Conservation (phyloP, 2,797 vertebrate species). For the Benthosema pterotum region DNA sequence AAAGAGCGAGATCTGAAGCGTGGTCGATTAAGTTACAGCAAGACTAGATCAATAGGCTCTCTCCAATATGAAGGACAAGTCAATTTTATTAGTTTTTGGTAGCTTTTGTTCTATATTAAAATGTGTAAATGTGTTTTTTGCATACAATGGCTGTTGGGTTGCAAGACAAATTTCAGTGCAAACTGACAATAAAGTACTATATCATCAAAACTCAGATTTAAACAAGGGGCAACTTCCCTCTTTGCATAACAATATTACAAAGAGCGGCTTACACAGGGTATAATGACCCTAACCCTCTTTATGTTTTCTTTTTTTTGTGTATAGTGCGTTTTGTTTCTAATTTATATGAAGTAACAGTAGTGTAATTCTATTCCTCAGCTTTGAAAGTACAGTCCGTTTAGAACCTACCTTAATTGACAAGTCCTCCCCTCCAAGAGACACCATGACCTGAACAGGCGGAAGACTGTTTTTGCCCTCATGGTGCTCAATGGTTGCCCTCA, state of each 20-base stretch:
- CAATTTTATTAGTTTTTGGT: conserved; percentile 42
- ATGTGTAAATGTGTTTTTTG: too few relatives aligned
- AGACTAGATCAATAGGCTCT: conserved; percentile 20
- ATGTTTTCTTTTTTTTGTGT: not conserved
- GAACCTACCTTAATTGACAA: conserved; percentile 87
- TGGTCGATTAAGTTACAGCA: not conserved
- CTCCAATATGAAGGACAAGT: conserved; percentile 6
- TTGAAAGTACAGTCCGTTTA: not conserved
- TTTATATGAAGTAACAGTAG: not conserved
- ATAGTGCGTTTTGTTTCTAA: not conserved
- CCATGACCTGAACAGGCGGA: conserved; percentile 86
- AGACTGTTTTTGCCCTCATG: conserved; percentile 82
- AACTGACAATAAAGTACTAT: too few relatives aligned
- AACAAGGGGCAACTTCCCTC: conserved; percentile 15
- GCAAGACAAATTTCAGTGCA: too few relatives aligned
- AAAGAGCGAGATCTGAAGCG: not conserved
- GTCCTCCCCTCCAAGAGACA: conserved; percentile 92
- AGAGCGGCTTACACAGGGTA: not conserved
- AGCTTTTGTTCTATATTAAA: conserved; percentile 13
- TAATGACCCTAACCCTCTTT: not conserved
- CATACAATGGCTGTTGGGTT: too few relatives aligned
- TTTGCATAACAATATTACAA: conserved; percentile 25
- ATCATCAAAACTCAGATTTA: conserved; percentile 6
- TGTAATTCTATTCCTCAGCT: not conserved
- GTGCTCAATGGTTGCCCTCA: conserved; percentile 93